Percentiles rank a stretch among this genome's conserved stretches.
Conservation (phyloP, 2,888 invertebrate species). For the Ochlodes sylvanus region DNA sequence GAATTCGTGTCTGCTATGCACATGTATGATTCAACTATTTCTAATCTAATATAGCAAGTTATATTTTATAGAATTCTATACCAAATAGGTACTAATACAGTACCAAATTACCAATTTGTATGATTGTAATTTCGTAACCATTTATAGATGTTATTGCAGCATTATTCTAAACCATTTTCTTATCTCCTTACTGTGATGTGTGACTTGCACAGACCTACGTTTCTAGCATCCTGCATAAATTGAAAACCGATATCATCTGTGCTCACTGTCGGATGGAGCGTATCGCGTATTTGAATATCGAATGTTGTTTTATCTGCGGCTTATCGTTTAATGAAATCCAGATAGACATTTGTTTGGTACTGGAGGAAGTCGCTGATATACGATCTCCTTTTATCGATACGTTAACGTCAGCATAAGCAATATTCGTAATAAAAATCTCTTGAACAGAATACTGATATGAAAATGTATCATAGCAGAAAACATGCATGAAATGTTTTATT, state of each 20-base stretch:
- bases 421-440: background rate
- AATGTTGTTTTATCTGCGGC: conserved; percentile 43
- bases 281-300: conserved; percentile 45
- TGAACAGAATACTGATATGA: too few relatives aligned
- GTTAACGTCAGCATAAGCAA: background rate
- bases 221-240: conserved; percentile 46
- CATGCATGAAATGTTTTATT: too few relatives aligned
- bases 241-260: conserved; percentile 47
- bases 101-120: too few relatives aligned
- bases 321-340: conserved; percentile 44
- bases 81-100: too few relatives aligned
- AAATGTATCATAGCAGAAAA: too few relatives aligned
- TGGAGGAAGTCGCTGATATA: background rate
- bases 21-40: background rate
- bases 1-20: background rate
- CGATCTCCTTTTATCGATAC: background rate
- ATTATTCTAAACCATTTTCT: conserved; percentile 23
- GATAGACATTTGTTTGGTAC: conserved; percentile 26
- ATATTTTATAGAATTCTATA: too few relatives aligned
- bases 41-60: too few relatives aligned
- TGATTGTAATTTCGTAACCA: background rate
- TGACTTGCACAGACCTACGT: conserved; percentile 34
- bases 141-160: background rate
- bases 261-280: conserved; percentile 38
- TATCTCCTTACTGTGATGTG: conserved; percentile 26